Evolutionary conservation across 1,140 invertebrate species (phyloP).

Genomic region (Magallana gigas): DNA sequence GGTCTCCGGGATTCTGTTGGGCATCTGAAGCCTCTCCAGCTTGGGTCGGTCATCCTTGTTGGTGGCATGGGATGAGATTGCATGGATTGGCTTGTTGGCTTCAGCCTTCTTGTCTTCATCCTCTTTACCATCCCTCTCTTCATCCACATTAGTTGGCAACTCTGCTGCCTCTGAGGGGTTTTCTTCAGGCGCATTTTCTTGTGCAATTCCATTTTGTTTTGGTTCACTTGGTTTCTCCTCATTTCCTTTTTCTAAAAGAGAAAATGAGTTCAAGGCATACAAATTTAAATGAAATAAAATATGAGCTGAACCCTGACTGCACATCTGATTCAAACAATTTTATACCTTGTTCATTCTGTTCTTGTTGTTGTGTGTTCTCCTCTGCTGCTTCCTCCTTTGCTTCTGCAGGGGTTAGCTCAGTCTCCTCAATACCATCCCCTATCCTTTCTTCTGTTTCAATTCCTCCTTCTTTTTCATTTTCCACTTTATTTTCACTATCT

Average conservation of each 20-base stretch:
- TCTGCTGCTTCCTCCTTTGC: background rate
- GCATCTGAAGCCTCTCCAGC: slow-evolving; percentile 69
- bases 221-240: background rate
- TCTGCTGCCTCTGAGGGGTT: background rate
- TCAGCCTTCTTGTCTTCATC: slow-evolving; percentile 28
- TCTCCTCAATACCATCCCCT: background rate
- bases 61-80: slow-evolving; percentile 41
- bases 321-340: background rate
- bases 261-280: background rate
- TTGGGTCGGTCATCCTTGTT: slow-evolving; percentile 57
- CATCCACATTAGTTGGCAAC: background rate
- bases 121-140: background rate
- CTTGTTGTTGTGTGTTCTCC: too few species aligned
- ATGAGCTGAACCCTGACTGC: too few species aligned
- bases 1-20: slow-evolving; percentile 70
- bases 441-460: background rate
- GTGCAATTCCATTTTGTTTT: background rate
- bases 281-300: too few species aligned
- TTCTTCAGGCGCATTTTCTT: background rate
- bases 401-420: background rate
- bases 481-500: slow-evolving; percentile 28
- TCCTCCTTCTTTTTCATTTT: slow-evolving; percentile 38
- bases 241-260: background rate
- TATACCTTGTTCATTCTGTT: background rate
- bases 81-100: slow-evolving; percentile 45